These are phyloP conservation scores for Sinocyclocheilus anophthalmus DNA, from an alignment of 2,113 vertebrate genomes.

Conservation along the genomic window DNA sequence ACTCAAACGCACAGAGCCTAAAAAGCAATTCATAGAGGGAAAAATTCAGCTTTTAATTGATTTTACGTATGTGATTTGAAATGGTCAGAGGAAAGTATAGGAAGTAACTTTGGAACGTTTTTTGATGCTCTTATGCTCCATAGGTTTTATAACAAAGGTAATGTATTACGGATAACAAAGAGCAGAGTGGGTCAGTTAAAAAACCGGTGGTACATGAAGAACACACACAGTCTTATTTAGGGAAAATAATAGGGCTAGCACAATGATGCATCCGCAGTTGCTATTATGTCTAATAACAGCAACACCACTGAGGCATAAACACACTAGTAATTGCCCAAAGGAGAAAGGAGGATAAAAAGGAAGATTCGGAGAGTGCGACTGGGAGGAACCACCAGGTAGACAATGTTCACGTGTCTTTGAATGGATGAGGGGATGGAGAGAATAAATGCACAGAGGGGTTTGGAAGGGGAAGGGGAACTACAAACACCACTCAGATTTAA, in stretches of 20 bases:
- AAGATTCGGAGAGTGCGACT: slow-evolving; percentile 19
- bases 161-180: background rate
- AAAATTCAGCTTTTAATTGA: background rate
- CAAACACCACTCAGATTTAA: slow-evolving; percentile 54
- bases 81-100: background rate
- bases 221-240: slow-evolving; percentile 31
- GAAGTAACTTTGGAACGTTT: background rate
- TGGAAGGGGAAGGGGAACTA: slow-evolving; percentile 45
- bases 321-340: slow-evolving; percentile 49
- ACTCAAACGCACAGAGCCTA: slow-evolving; percentile 44
- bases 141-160: background rate
- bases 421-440: slow-evolving; percentile 59
- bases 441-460: slow-evolving; percentile 51
- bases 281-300: slow-evolving; percentile 55
- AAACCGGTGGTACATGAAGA: background rate
- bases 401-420: slow-evolving; percentile 55
- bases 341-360: slow-evolving; percentile 46
- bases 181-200: background rate
- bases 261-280: slow-evolving; percentile 35
- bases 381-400: slow-evolving; percentile 10
- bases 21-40: background rate
- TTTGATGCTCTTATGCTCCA: too few species aligned
- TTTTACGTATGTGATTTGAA: background rate
- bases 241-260: slow-evolving; percentile 41
- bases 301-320: slow-evolving; percentile 36